phyloP scores from a whole-genome alignment of 2,113 vertebrate species.

The Columba janthina region DNA sequence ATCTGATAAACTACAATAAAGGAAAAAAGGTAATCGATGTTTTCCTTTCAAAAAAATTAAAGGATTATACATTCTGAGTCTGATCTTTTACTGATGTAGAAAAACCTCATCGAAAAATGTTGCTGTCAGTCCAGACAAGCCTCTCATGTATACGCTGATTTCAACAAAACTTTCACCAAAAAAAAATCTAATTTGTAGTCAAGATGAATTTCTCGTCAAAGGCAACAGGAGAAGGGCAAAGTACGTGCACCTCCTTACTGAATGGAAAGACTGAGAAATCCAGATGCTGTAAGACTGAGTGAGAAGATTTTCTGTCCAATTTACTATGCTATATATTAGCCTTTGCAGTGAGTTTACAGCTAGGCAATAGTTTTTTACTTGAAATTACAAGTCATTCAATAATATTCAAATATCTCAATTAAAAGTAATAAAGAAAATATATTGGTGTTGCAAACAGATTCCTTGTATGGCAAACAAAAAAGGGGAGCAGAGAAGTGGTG shows the following conservation, averaged over 20 bases:
- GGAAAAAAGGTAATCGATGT: background rate
- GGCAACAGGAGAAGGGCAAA: background rate
- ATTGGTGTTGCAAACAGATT: background rate
- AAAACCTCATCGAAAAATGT: background rate
- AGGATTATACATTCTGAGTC: background rate
- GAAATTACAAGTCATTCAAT: background rate
- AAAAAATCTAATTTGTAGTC: background rate
- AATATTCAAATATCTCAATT: background rate
- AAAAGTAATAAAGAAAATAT: background rate
- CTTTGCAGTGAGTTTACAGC: background rate
- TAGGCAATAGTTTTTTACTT: background rate
- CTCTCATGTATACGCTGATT: background rate
- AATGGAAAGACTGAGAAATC: background rate
- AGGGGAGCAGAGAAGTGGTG: accelerated
- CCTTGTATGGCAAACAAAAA: background rate
- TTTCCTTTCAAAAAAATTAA: background rate
- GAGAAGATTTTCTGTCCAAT: background rate
- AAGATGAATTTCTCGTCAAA: background rate
- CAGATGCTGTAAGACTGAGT: background rate
- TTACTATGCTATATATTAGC: background rate
- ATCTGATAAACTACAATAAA: background rate
- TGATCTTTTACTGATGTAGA: background rate
- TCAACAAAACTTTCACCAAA: background rate
- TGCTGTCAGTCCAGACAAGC: background rate
- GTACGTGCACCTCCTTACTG: background rate